These are phyloP conservation scores for Malacoctenus gilli DNA, from an alignment of 2,797 vertebrate genomes.

Conservation along the genomic window DNA sequence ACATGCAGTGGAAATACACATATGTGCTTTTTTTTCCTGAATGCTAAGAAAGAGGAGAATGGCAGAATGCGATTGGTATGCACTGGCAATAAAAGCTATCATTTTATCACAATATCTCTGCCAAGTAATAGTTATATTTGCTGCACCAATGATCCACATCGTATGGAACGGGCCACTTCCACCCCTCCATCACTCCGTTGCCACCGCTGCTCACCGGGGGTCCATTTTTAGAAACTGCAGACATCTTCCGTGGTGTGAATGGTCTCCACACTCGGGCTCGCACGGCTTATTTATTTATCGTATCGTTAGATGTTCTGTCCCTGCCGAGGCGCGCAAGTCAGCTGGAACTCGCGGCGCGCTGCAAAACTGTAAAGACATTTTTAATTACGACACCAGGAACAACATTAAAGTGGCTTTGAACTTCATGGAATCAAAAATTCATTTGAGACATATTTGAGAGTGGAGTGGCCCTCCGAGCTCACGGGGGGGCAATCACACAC, in stretches of 20 bases:
- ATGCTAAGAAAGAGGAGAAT: background rate
- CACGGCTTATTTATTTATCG: conserved; percentile 63
- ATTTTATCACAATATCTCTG: conserved; percentile 51
- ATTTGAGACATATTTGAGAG: conserved; percentile 48
- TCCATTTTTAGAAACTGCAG: conserved; percentile 57
- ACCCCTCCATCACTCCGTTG: conserved; percentile 19
- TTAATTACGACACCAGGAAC: conserved; percentile 74
- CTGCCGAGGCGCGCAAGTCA: conserved; percentile 28
- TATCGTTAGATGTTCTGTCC: conserved; percentile 57
- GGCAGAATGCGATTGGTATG: conserved; percentile 30
- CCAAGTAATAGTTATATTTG: conserved; percentile 65
- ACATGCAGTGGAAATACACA: background rate
- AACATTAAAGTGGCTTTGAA: conserved; percentile 75
- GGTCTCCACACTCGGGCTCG: conserved; percentile 26
- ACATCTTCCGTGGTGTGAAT: conserved; percentile 53
- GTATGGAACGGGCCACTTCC: conserved; percentile 45
- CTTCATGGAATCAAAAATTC: conserved; percentile 61
- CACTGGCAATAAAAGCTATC: conserved; percentile 48
- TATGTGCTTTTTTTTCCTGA: conserved; percentile 6
- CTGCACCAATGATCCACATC: conserved; percentile 59
- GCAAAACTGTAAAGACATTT: conserved; percentile 53
- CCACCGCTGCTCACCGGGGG: conserved; percentile 44
- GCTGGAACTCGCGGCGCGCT: conserved; percentile 28
- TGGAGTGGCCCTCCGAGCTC: conserved; percentile 26
- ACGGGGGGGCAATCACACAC: background rate